Evolutionary conservation across 2,113 vertebrate species (phyloP).

Genomic region (Perca flavescens): DNA sequence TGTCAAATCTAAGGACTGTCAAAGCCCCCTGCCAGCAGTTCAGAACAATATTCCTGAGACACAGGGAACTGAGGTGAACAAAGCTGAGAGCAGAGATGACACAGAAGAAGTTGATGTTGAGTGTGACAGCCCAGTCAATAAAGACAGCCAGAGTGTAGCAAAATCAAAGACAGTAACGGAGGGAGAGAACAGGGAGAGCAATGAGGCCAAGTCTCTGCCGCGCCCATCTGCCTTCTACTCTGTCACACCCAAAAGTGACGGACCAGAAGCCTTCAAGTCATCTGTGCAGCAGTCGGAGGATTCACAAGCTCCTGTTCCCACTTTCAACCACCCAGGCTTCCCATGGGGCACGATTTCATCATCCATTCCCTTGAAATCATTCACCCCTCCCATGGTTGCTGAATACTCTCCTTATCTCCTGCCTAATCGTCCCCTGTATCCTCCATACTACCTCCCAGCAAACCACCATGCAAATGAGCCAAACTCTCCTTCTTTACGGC

Average conservation of each 20-base stretch:
- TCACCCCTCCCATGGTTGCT: conserved; percentile 84
- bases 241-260: conserved; percentile 78
- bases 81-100: conserved; percentile 38
- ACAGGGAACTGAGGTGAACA: conserved; percentile 19
- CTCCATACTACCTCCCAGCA: conserved; percentile 86
- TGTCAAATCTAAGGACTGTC: conserved; percentile 50
- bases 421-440: conserved; percentile 84
- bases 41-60: conserved; percentile 73
- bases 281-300: conserved; percentile 67
- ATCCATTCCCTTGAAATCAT: conserved; percentile 83
- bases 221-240: conserved; percentile 89
- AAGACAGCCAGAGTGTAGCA: conserved; percentile 32
- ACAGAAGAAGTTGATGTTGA: conserved; percentile 61
- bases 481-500: conserved; percentile 70
- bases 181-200: conserved; percentile 41
- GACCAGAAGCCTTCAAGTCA: conserved; percentile 68
- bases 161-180: conserved; percentile 60
- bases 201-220: conserved; percentile 42
- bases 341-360: conserved; percentile 85
- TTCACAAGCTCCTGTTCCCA: conserved; percentile 74
- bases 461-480: conserved; percentile 72
- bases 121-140: conserved; percentile 52
- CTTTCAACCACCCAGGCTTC: conserved; percentile 85
- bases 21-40: conserved; percentile 15
- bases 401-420: conserved; percentile 90